These are phyloP conservation scores for Propithecus coquereli DNA, from an alignment of 2,113 vertebrate species.

Conservation along the genomic window DNA sequence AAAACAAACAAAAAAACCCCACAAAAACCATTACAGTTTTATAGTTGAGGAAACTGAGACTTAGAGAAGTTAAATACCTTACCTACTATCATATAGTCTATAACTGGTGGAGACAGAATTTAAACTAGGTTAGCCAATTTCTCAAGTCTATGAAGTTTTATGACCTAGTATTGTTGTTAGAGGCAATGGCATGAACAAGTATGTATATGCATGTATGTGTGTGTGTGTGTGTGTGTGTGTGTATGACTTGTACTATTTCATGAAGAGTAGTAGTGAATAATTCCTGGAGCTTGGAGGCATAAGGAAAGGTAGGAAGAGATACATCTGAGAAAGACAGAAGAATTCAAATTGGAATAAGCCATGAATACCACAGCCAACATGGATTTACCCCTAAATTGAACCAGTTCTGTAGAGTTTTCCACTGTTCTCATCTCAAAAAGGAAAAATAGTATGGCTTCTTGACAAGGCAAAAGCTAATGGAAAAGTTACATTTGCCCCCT, in stretches of 20 bases:
- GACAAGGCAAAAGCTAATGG: neutral
- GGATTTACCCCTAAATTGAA: neutral
- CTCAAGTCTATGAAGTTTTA: neutral
- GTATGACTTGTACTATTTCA: neutral
- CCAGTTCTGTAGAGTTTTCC: neutral
- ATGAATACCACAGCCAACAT: neutral
- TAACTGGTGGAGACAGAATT: neutral
- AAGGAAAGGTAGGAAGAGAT: neutral
- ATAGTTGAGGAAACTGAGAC: neutral
- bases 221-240: too few species aligned
- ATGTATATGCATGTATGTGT: neutral
- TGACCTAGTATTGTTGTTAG: neutral
- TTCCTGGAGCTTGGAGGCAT: accelerated
- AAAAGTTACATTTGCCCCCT: neutral
- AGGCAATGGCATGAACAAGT: neutral
- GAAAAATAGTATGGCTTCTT: neutral
- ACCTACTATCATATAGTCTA: neutral
- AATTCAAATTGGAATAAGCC: neutral
- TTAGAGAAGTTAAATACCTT: neutral
- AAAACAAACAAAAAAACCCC: too few species aligned
- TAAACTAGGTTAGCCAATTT: neutral
- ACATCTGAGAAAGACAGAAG: neutral
- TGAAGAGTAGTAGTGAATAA: neutral
- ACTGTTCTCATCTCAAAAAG: neutral
- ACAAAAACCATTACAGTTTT: too few species aligned